phyloP scores from a whole-genome alignment of 2,888 invertebrate genomes.

The Ormyrus nitidulus region DNA sequence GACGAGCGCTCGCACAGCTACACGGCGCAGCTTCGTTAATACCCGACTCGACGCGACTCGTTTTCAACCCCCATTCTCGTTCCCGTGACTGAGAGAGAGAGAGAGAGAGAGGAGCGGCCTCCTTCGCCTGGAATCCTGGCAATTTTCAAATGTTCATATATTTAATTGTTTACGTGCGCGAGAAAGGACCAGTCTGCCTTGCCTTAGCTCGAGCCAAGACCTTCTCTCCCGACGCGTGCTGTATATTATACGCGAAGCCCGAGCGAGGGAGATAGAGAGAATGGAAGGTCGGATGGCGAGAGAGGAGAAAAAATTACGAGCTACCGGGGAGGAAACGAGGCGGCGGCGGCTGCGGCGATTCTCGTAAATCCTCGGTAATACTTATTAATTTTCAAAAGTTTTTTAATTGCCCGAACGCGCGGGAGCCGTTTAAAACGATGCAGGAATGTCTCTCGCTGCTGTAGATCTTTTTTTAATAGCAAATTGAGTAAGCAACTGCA shows the following conservation, averaged over 20 bases:
- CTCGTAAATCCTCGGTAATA: slow-evolving; percentile 41
- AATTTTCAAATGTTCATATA: slow-evolving; percentile 56
- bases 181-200: slow-evolving; percentile 24
- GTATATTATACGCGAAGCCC: slow-evolving; percentile 19
- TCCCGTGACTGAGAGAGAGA: not conserved
- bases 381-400: slow-evolving; percentile 49
- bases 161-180: slow-evolving; percentile 56
- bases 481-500: too few species aligned
- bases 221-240: not conserved
- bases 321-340: not conserved
- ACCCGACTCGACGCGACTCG: slow-evolving; percentile 27
- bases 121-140: slow-evolving; percentile 44
- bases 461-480: too few species aligned
- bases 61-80: slow-evolving; percentile 31
- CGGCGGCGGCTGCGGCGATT: slow-evolving; percentile 11
- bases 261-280: not conserved
- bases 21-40: slow-evolving; percentile 38
- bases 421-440: not conserved
- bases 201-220: slow-evolving; percentile 11
- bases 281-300: not conserved
- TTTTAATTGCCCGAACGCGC: slow-evolving; percentile 37
- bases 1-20: too few species aligned
- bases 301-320: slow-evolving; percentile 42
- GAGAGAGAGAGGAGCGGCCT: not conserved
- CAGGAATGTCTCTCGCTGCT: too few species aligned